Evolutionary conservation across 2,797 vertebrate genomes (phyloP).

Genomic region (Falco rusticolus): DNA sequence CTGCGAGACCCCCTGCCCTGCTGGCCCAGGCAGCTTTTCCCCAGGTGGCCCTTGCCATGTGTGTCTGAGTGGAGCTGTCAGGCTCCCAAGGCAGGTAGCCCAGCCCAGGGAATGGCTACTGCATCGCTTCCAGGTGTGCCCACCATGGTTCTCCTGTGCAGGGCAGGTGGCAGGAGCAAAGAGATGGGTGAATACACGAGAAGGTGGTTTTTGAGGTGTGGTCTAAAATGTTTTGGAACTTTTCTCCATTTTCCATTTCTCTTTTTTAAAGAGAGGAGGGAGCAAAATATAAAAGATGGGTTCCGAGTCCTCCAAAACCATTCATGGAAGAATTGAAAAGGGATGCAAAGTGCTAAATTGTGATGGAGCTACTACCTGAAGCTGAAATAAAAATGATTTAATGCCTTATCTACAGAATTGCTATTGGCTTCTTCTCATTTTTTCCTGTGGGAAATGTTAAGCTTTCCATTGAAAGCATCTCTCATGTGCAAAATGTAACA

Average conservation of each 20-base stretch:
- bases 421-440: fast-evolving
- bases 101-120: neutral
- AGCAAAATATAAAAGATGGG: neutral
- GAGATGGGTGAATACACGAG: neutral
- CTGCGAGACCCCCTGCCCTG: neutral
- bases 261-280: neutral
- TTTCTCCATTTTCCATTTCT: neutral
- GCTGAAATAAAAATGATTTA: neutral
- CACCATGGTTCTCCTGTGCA: neutral
- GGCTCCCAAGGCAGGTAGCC: neutral
- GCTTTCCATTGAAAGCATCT: neutral
- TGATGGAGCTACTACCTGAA: neutral
- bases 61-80: neutral
- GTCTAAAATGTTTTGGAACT: neutral
- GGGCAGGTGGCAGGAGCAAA: neutral
- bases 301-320: neutral
- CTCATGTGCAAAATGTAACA: neutral
- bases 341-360: neutral
- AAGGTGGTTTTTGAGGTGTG: neutral
- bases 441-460: fast-evolving
- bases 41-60: neutral
- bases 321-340: neutral
- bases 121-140: neutral
- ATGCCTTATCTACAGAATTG: neutral
- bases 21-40: neutral